Evolutionary conservation across 2,888 invertebrate species (phyloP).

Genomic region (Nomada ferruginata): DNA sequence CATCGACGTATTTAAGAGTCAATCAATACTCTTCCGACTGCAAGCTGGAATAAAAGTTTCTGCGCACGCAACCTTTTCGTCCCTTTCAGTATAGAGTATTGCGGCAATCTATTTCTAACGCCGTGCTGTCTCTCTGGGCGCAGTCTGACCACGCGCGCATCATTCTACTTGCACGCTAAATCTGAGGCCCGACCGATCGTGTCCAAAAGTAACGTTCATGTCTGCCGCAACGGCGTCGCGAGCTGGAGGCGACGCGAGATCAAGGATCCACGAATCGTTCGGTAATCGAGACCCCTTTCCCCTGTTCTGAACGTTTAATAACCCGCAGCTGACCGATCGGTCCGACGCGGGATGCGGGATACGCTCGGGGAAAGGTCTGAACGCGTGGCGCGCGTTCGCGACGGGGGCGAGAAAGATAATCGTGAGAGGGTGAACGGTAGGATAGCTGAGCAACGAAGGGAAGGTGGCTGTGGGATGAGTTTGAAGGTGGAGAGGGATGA

Average conservation of each 20-base stretch:
- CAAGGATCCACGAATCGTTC: constrained; percentile 66
- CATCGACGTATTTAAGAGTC: background rate
- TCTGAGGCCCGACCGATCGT: no score
- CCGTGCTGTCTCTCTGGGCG: no score
- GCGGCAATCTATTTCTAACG: no score
- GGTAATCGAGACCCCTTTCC: constrained; percentile 61
- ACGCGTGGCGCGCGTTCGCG: constrained; percentile 1
- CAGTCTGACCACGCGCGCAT: no score
- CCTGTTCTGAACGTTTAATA: constrained; percentile 69
- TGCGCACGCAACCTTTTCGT: no score
- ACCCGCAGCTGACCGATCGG: constrained; percentile 67
- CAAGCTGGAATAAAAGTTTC: no score
- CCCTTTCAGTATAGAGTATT: no score
- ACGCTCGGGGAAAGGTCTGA: constrained; percentile 58
- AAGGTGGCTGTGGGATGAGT: constrained; percentile 40
- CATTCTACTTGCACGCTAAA: no score
- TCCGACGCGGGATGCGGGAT: constrained; percentile 57
- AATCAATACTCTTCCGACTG: background rate
- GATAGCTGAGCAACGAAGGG: constrained; percentile 22
- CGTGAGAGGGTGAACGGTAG: constrained; percentile 33
- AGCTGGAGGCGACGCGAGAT: constrained; percentile 49
- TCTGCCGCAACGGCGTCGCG: constrained; percentile 29
- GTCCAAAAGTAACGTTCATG: no score
- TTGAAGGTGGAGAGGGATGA: constrained; percentile 41
- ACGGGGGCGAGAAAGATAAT: constrained; percentile 6